Conservation (phyloP, 2,888 invertebrate species). For the Eugnorisma glareosa region DNA sequence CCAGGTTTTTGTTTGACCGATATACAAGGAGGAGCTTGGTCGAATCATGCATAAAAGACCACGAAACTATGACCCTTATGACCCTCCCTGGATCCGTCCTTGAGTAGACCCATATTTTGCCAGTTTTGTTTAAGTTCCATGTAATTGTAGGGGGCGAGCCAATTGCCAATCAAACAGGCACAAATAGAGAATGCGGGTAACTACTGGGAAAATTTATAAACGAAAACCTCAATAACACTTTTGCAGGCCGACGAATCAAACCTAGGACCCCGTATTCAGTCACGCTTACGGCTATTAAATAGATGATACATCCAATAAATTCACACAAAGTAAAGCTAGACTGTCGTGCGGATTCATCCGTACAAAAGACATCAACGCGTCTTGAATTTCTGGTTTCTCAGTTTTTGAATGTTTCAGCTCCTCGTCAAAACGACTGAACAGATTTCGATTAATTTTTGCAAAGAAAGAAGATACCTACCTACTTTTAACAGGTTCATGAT, state of each 20-base stretch:
- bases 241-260: background rate
- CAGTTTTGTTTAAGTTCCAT: too few species aligned
- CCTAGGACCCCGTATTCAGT: background rate
- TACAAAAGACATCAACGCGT: constrained; percentile 68
- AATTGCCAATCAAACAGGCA: background rate
- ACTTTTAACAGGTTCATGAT: background rate
- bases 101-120: too few species aligned
- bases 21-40: too few species aligned
- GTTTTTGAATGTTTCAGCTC: background rate
- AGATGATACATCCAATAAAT: background rate
- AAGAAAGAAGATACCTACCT: background rate
- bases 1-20: too few species aligned
- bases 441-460: background rate
- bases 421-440: background rate
- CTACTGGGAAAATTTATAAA: background rate
- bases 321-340: background rate
- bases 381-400: background rate
- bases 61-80: too few species aligned
- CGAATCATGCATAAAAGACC: too few species aligned
- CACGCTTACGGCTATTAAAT: background rate
- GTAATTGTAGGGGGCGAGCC: background rate
- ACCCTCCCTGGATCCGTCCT: too few species aligned
- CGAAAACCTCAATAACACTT: background rate
- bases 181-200: background rate
- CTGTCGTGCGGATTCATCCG: background rate